Base-by-base conservation (phyloP, 2,797 vertebrate genomes). In the Sciaenops ocellatus region DNA sequence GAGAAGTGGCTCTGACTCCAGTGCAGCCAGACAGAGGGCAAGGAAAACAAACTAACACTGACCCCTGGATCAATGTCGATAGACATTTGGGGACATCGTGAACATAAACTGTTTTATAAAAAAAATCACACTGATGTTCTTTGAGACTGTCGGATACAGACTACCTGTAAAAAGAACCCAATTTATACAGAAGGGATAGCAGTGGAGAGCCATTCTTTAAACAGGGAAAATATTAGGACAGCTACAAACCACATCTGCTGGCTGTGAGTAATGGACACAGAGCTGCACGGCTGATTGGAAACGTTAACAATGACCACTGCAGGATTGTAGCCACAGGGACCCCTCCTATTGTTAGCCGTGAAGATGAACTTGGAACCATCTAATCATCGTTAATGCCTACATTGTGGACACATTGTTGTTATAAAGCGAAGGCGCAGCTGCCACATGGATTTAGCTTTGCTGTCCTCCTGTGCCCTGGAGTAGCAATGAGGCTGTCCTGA, bases 321-420 rank as follows among this genome's bases (percentile, higher is more conserved):
- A 67, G 52, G 63, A 76, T 2, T 60, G 71, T 30, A 52, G 66
- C 77, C 83, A 69, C 41, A 42, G 59, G 71, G 67, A 57, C 57
- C 81, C 3, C 55, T 81, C 59, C 68, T 69, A 68, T 75, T 75
- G 57, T 79, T 77, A 68, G 56, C 22, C 0, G 12, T 17, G 6
- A 73, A 76, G 24, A 77, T 70, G 54, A 78, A 73, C 61, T 52
- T 64, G 54, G 61, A 82, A 63, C 28, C 72, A 78, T 77, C 50
- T 70, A 78, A 83, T 84, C 46, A 51, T 61, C 7, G 48, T 78
- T 65, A 73, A 80, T 78, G 76, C 51, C 65, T 46, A 41, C 75
- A 71, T 3, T 87, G 83, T 71, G 72, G 79, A 79, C 61, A 80
- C 60, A 70, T 10, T 64, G 76, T 55, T 70, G 64, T 67, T 75